phyloP scores from a whole-genome alignment of 2,113 vertebrate genomes.

The Muntiacus muntjak region DNA sequence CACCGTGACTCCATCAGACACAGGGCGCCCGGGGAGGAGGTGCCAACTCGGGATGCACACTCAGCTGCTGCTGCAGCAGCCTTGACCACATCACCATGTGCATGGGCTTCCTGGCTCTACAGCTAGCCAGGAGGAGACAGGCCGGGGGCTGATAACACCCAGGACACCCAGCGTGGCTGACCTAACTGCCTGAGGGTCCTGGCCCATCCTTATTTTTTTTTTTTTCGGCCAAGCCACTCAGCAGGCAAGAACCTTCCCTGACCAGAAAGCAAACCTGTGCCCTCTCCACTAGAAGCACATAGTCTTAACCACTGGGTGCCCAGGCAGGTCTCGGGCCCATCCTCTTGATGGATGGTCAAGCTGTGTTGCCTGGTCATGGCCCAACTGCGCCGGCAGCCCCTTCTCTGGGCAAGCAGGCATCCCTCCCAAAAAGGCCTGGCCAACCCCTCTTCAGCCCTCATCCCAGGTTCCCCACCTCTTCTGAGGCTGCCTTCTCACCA shows the following conservation, averaged over 20 bases:
- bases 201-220: not conserved
- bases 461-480: not conserved
- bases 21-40: not conserved
- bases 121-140: not conserved
- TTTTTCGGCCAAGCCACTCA: fast-evolving
- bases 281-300: not conserved
- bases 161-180: not conserved
- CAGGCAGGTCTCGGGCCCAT: not conserved
- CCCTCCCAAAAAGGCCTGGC: not conserved
- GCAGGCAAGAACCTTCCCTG: not conserved
- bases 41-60: not conserved
- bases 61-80: not conserved
- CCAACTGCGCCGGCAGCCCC: not conserved
- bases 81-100: not conserved
- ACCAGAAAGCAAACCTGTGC: not conserved
- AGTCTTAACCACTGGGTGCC: not conserved
- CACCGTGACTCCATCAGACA: not conserved
- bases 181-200: not conserved
- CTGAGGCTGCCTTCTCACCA: not conserved
- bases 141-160: not conserved
- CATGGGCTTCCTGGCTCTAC: not conserved
- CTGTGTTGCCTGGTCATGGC: not conserved
- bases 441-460: not conserved
- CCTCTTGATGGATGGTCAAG: not conserved
- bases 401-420: not conserved